Conservation (phyloP, 2,888 invertebrate species). For the Neuroscelio doddi region DNA sequence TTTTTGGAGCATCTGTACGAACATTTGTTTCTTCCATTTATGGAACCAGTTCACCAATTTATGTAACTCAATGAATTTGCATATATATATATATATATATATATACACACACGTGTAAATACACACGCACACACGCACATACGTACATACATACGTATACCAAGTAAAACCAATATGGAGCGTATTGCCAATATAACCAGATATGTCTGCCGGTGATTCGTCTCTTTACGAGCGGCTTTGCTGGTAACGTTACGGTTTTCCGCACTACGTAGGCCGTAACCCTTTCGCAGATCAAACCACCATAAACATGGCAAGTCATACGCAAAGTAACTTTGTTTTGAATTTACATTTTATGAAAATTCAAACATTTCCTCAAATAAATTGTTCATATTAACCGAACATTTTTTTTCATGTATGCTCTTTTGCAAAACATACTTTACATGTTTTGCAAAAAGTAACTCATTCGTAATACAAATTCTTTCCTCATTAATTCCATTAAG, state of each 20-base stretch:
- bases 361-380: too few species aligned
- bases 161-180: conserved; percentile 40
- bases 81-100: too few species aligned
- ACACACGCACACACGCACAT: too few species aligned
- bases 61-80: conserved; percentile 42
- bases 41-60: conserved; percentile 40
- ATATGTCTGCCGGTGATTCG: conserved; percentile 31
- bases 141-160: conserved; percentile 20
- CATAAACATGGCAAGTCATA: conserved; percentile 29
- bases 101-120: too few species aligned
- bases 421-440: too few species aligned
- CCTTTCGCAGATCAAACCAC: conserved; percentile 31
- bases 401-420: too few species aligned
- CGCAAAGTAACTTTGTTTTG: conserved; percentile 11
- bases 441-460: too few species aligned
- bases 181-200: conserved; percentile 33
- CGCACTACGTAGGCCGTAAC: conserved; percentile 17
- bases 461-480: too few species aligned
- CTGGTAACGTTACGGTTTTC: conserved; percentile 28
- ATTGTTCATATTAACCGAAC: too few species aligned
- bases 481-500: conserved; percentile 40
- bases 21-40: conserved; percentile 23
- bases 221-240: conserved; percentile 35
- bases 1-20: conserved; percentile 11
- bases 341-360: conserved; percentile 19